phyloP scores from a whole-genome alignment of 2,113 vertebrate species.

The Nothocercus julius region DNA sequence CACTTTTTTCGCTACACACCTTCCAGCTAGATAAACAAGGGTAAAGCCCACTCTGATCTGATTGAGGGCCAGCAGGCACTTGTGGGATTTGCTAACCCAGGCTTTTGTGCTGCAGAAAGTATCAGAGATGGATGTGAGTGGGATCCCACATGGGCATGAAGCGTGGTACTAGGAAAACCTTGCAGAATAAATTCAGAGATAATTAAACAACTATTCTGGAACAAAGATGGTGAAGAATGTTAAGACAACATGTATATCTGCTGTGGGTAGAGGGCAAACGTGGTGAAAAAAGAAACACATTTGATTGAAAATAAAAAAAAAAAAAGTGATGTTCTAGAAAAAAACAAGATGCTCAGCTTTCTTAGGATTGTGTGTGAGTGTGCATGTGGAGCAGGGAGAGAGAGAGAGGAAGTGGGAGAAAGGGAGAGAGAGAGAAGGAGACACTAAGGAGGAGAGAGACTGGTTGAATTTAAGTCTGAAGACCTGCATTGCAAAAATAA shows the following conservation, averaged over 20 bases:
- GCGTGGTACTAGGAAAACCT: not conserved
- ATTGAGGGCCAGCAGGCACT: not conserved
- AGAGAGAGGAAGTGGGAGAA: not conserved
- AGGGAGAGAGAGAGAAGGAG: not conserved
- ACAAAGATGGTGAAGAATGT: not conserved
- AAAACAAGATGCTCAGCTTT: not conserved
- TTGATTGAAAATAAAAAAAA: too few relatives aligned
- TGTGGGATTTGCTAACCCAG: not conserved
- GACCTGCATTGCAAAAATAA: not conserved
- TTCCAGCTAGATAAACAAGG: not conserved
- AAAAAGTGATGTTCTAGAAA: not conserved
- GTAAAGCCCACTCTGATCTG: not conserved
- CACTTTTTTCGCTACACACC: not conserved
- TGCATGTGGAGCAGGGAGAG: not conserved
- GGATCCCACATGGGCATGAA: fast-evolving
- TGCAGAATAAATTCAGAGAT: not conserved
- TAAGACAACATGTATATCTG: not conserved
- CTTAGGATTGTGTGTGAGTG: not conserved
- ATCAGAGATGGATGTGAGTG: not conserved
- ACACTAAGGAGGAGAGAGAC: not conserved
- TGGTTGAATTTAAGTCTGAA: not conserved
- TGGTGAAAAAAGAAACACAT: not conserved
- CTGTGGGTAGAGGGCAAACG: not conserved
- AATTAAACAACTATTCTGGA: not conserved
- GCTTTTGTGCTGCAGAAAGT: not conserved